These are phyloP conservation scores for Sphaerophoria taeniata DNA, from an alignment of 2,888 invertebrate genomes.

Conservation along the genomic window DNA sequence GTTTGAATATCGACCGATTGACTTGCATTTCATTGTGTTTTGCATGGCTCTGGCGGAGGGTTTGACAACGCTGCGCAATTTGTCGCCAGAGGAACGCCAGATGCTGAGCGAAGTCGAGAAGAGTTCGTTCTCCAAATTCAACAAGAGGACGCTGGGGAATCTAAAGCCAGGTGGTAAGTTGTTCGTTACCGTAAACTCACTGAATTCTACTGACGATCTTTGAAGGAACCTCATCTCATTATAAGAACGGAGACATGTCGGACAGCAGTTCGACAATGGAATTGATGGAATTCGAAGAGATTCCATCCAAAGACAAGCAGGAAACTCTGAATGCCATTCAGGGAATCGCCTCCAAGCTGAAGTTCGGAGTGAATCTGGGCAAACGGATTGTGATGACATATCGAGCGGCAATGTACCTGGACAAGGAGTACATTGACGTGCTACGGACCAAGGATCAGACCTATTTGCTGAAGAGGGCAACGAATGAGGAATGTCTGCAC, in stretches of 20 bases:
- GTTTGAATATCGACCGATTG: constrained; percentile 82
- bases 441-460: constrained; percentile 84
- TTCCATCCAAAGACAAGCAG: constrained; percentile 81
- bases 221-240: constrained; percentile 69
- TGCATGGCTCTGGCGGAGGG: constrained; percentile 86
- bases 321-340: constrained; percentile 82
- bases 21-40: constrained; percentile 85
- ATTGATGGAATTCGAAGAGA: constrained; percentile 81
- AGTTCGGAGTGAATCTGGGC: constrained; percentile 84
- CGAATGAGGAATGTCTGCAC: constrained; percentile 84
- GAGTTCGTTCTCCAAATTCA: constrained; percentile 81
- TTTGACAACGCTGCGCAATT: constrained; percentile 84
- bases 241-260: constrained; percentile 77
- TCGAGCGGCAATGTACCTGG: constrained; percentile 84
- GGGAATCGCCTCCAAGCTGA: constrained; percentile 84
- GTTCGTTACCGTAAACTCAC: too few species aligned
- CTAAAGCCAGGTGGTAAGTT: constrained; percentile 47
- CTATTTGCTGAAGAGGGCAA: constrained; percentile 84
- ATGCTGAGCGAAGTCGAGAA: constrained; percentile 83
- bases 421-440: constrained; percentile 85
- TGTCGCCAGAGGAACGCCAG: constrained; percentile 87
- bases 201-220: not conserved
- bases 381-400: constrained; percentile 85
- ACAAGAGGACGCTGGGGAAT: constrained; percentile 80
- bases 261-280: constrained; percentile 78